Conservation (phyloP, 2,888 invertebrate species). For the Acronicta leporina region DNA sequence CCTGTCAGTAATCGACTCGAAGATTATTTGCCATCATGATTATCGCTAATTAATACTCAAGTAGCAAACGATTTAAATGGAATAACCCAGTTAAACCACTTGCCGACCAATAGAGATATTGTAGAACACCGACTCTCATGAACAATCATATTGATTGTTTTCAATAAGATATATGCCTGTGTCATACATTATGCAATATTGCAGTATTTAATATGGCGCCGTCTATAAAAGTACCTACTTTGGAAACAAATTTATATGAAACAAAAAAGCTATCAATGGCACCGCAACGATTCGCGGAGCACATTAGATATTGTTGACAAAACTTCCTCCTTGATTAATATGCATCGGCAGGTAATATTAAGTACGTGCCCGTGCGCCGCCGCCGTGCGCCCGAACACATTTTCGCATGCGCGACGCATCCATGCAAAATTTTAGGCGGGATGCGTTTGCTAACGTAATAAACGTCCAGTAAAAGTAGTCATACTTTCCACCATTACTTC, state of each 20-base stretch:
- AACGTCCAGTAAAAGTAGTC: constrained; percentile 77
- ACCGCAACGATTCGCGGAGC: constrained; percentile 81
- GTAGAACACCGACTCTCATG: constrained; percentile 61
- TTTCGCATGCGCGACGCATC: constrained; percentile 87
- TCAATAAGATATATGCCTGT: constrained; percentile 62
- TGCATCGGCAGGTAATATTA: constrained; percentile 86
- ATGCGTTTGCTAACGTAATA: constrained; percentile 84
- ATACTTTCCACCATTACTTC: constrained; percentile 79
- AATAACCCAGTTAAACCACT: constrained; percentile 86
- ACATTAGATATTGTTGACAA: constrained; percentile 89
- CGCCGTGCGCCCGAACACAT: constrained; percentile 65
- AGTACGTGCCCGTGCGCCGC: constrained; percentile 81
- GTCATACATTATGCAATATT: constrained; percentile 82
- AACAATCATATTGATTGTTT: constrained; percentile 76
- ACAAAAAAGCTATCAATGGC: constrained; percentile 84
- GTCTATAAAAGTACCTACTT: constrained; percentile 73
- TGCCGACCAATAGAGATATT: constrained; percentile 70
- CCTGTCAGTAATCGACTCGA: constrained; percentile 75
- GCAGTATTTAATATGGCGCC: constrained; percentile 80
- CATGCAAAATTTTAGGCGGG: constrained; percentile 89
- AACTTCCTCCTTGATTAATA: constrained; percentile 88
- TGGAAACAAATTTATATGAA: constrained; percentile 63
- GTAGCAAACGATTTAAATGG: constrained; percentile 79
- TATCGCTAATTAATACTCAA: constrained; percentile 84
- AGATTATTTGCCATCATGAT: constrained; percentile 80